Base-by-base conservation (phyloP, 2,888 invertebrate species). In the Caenorhabditis sp. region DNA sequence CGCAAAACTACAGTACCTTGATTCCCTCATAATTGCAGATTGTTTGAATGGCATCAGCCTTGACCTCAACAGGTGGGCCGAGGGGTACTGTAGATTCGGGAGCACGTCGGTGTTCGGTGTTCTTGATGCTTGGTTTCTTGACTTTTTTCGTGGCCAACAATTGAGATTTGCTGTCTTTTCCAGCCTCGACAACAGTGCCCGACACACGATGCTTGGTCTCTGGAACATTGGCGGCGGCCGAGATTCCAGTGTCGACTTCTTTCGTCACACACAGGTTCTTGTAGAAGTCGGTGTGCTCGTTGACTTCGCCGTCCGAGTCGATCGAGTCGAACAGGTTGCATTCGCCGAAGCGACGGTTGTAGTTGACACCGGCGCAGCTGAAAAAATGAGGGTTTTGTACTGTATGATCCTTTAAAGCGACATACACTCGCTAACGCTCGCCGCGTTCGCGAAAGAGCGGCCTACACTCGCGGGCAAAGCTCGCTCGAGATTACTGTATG, bases 11-110 rank as follows among this genome's bases (percentile, higher is more conserved):
- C n/a, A n/a, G 8, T 74, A 37, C 84, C 76, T 87, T 86, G 79
- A 87, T 86, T 67, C 87, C 87, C 59, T 87, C 86, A 71, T 87
- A 87, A 72, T 87, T 85, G 78, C 87, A 87, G 68, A 87, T 83
- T 23, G 87, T 87, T 68, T 84, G 82, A 37, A 87, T 82, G 21
- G 84, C 82, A 17, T 83, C 80, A 27, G 81, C 75, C 43, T 83
- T 76, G 55, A 86, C 78, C 36, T 81, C 72, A 24, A 86, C 83
- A 50, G 82, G 82, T 66, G 80, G 80, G 8, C 78, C 81, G 49
- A 83, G 37, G 60, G 76, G 79, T 17, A 77, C 75, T 50, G 75
- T 75, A 37, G 80, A 68, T 68, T 77, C 79, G 61, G 79, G 81
- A 31, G 77, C 77, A 51, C 77, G 70, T 53, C 70, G 67, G 58